phyloP scores from a whole-genome alignment of 2,113 vertebrate species.

The Genyomyrus donnyi region DNA sequence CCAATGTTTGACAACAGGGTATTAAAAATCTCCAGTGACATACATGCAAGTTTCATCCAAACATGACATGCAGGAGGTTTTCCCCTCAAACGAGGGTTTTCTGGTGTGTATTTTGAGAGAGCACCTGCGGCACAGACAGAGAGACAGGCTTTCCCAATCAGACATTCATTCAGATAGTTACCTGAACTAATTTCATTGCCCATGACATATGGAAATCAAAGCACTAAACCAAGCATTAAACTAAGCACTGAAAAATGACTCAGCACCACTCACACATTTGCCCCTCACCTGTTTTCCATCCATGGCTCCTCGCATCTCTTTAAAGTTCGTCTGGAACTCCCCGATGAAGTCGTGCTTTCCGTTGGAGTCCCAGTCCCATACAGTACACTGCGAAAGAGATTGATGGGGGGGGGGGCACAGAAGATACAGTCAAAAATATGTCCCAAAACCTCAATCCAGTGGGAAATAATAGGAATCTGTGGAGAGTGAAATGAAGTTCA shows the following conservation, averaged over 20 bases:
- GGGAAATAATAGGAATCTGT: slow-evolving; percentile 28
- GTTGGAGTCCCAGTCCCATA: slow-evolving; percentile 99
- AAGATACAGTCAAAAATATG: not conserved
- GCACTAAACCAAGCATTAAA: not conserved
- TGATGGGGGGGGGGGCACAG: not conserved
- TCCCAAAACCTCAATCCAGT: not conserved
- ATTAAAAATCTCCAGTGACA: not conserved
- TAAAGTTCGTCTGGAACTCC: slow-evolving; percentile 88
- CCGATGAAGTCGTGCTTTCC: slow-evolving; percentile 98
- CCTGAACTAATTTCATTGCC: not conserved
- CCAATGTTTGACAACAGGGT: not conserved
- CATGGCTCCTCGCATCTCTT: slow-evolving; percentile 81
- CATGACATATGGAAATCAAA: not conserved
- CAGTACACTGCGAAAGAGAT: slow-evolving; percentile 73
- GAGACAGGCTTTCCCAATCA: not conserved
- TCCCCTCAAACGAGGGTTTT: not conserved
- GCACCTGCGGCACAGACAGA: not conserved
- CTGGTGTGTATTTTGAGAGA: not conserved
- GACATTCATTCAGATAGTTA: not conserved
- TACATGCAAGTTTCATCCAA: not conserved
- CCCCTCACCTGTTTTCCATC: slow-evolving; percentile 85
- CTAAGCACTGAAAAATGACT: not conserved
- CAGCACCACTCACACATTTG: not conserved
- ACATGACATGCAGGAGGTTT: not conserved
- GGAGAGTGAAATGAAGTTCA: not conserved